A percentile compares a stretch with the other conserved stretches of the same genome.
Conservation (phyloP, 1,140 invertebrate genomes). For the Thaumetopoea pityocampa region DNA sequence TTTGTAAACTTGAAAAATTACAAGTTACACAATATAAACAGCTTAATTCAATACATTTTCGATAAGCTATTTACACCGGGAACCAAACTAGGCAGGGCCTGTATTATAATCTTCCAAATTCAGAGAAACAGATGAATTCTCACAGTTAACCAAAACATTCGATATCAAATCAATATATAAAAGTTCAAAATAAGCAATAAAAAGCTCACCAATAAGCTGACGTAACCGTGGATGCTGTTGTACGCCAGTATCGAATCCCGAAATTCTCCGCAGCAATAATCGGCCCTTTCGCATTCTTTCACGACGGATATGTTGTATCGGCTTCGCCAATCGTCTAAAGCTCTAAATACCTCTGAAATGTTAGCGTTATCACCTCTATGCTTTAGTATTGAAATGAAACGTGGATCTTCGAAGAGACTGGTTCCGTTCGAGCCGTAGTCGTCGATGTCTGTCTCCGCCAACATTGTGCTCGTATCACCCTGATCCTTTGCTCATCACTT, state of each 20-base stretch:
- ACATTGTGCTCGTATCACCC: slow-evolving; percentile 33
- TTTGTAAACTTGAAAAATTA: no score
- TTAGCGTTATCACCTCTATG: slow-evolving; percentile 43
- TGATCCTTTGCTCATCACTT: slow-evolving; percentile 41
- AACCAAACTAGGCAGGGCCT: no score
- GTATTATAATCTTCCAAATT: no score
- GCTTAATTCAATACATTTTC: no score
- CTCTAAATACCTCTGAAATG: slow-evolving; percentile 45
- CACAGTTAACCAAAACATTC: neutral
- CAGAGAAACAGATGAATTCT: no score
- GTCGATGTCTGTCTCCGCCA: slow-evolving; percentile 38
- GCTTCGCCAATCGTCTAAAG: slow-evolving; percentile 45
- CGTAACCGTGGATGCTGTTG: slow-evolving; percentile 62
- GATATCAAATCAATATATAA: neutral
- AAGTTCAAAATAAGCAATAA: neutral
- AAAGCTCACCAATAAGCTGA: slow-evolving; percentile 58
- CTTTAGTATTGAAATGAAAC: slow-evolving; percentile 47
- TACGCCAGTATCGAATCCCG: slow-evolving; percentile 55
- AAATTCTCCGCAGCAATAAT: slow-evolving; percentile 59
- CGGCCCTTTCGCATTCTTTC: slow-evolving; percentile 51
- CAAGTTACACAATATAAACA: no score
- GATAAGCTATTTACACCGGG: no score
- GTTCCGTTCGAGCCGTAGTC: slow-evolving; percentile 30
- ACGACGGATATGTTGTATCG: slow-evolving; percentile 54
- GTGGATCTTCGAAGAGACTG: slow-evolving; percentile 43